Conservation (phyloP, 2,888 invertebrate genomes). For the Troilus luridus region DNA sequence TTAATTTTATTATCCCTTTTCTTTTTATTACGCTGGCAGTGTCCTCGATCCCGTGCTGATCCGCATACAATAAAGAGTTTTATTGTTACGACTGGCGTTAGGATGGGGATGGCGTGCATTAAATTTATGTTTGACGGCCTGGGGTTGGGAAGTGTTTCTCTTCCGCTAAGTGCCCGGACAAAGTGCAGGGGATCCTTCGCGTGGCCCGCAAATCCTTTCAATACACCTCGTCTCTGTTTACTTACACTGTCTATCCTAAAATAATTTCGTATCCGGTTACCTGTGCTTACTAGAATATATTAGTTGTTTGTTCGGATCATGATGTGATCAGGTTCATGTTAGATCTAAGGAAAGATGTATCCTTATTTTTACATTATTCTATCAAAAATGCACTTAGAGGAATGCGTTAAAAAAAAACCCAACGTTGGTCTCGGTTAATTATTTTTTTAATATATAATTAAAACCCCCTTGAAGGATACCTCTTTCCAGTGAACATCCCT, state of each 20-base stretch:
- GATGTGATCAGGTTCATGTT: neutral
- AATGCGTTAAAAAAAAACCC: too few species aligned
- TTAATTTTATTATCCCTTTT: neutral
- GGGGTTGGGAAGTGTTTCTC: neutral
- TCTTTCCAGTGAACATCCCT: too few species aligned
- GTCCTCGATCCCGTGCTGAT: neutral
- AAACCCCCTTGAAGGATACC: too few species aligned
- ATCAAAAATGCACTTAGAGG: neutral
- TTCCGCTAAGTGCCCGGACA: neutral
- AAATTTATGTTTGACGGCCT: constrained; percentile 10
- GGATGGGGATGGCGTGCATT: neutral
- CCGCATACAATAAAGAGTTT: neutral
- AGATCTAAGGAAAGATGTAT: neutral
- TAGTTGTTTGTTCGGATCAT: neutral
- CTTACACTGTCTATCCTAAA: neutral
- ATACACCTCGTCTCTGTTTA: neutral
- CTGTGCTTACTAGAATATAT: neutral
- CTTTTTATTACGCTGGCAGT: neutral
- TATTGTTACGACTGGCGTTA: neutral
- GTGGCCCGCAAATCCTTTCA: constrained; percentile 8
- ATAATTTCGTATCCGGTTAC: neutral
- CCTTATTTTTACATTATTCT: neutral
- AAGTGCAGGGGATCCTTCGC: neutral
- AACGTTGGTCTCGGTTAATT: too few species aligned
- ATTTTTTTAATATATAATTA: too few species aligned